Evolutionary conservation across 2,888 invertebrate genomes (phyloP), one percentile per base, ranked within the genome.

Genomic region (Phymatocera aterrima): DNA sequence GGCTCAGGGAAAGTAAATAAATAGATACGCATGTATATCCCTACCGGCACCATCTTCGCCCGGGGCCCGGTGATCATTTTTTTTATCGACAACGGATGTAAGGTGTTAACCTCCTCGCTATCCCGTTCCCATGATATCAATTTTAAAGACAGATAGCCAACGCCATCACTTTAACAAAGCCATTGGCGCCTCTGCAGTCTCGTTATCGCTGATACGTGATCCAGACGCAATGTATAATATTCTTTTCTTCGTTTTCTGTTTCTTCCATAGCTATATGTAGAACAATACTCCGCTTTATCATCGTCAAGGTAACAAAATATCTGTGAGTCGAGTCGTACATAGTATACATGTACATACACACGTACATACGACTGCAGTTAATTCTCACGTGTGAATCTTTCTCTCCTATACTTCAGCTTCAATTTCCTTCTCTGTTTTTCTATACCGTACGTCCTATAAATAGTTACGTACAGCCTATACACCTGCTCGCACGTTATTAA

Each of bases 81-180:
- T n/a, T 68, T 68, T 72, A 72, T 72, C 72, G 54, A 51, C 51
- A 51, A 34, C 72, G 72, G 72, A 72, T 72, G 72, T 51, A 51
- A 72, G 72, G 72, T 72, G 72, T 72, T 72, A 72, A 18, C 64
- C 61, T n/a, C 31, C 51, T 51, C 51, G 60, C 28, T 31, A n/a
- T n/a, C 61, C 37, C 8, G n/a, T 28, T 68, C 28, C 15, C n/a
- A n/a, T n/a, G 43, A 68, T 43, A 68, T 46, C 68, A 68, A 28
- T n/a, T 46, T 68, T 43, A 24, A 24, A 57, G 68, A 68, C 43
- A 68, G 68, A 68, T 68, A 68, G 28, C 64, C 15, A 54, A 37
- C 18, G n/a, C n/a, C 34, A 72, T 34, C 10, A 51, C 31, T 72
- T 51, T 34, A 72, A 51, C 72, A 72, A 72, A 31, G 51, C 48